Evolutionary conservation across 35 echinoderm and acorn worm species (phyloP).

Genomic region (Chiridota heheva): DNA sequence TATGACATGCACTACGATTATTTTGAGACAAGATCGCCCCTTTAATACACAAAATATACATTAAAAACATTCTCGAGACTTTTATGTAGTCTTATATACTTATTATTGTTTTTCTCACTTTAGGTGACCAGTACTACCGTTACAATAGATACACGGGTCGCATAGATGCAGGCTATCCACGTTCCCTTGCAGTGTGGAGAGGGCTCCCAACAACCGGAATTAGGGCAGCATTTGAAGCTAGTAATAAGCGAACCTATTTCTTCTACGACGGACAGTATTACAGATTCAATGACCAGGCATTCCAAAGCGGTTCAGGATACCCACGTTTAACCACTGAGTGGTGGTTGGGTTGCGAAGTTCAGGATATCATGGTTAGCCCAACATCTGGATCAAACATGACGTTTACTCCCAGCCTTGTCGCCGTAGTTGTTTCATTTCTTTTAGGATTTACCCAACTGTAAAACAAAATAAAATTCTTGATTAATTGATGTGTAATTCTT

Average conservation of each 20-base stretch:
- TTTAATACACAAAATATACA: no score
- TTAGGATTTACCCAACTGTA: no score
- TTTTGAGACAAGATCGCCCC: no score
- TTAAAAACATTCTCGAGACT: no score
- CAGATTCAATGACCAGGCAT: neutral
- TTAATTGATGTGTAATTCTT: no score
- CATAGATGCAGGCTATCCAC: conserved; percentile 20
- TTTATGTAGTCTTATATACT: neutral
- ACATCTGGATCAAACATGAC: no score
- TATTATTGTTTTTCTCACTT: neutral
- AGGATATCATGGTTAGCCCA: neutral
- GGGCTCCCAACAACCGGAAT: neutral
- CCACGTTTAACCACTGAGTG: conserved; percentile 8
- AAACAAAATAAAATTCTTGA: no score
- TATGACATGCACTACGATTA: no score
- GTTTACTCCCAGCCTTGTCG: no score
- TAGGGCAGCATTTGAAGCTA: conserved; percentile 4
- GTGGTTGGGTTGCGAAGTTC: conserved; percentile 28
- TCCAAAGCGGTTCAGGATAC: neutral
- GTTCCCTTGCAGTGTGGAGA: neutral
- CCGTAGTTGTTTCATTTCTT: no score
- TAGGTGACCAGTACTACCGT: conserved; percentile 21
- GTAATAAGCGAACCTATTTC: conserved; percentile 24
- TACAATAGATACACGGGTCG: conserved; percentile 30
- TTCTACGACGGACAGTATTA: conserved; percentile 29